These are phyloP conservation scores for Halcyon senegalensis DNA, from an alignment of 2,113 vertebrate genomes.

Conservation along the genomic window DNA sequence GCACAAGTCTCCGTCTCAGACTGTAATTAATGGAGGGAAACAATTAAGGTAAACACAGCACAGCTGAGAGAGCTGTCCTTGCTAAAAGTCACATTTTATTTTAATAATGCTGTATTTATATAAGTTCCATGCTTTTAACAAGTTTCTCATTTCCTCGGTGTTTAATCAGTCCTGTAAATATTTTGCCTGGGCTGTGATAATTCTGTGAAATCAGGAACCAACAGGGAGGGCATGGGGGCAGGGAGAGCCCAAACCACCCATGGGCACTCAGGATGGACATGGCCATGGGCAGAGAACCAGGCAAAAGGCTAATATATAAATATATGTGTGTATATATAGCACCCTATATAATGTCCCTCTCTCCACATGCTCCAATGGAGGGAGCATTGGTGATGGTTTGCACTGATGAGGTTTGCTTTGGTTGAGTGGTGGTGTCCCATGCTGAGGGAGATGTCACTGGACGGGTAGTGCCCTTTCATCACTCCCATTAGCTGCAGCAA, in stretches of 20 bases:
- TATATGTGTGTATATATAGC: neutral
- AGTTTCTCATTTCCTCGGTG: neutral
- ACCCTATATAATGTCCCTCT: neutral
- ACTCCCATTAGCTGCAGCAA: neutral
- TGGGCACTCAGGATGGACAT: accelerated
- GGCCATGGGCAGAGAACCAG: neutral
- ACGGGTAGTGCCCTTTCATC: accelerated
- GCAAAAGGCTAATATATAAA: neutral
- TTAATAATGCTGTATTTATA: constrained; percentile 26
- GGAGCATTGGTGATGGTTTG: accelerated
- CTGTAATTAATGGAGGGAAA: constrained; percentile 63
- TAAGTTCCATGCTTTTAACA: neutral
- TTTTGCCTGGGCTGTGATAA: neutral
- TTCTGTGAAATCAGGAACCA: neutral
- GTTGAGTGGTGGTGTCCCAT: neutral
- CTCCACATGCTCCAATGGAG: accelerated
- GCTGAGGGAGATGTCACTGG: accelerated
- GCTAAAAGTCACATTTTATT: constrained; percentile 50
- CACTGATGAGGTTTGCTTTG: neutral
- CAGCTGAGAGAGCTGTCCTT: constrained; percentile 29
- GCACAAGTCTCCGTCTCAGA: constrained; percentile 54
- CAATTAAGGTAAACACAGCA: constrained; percentile 55
- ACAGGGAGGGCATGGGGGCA: accelerated
- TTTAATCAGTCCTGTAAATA: constrained; percentile 42
- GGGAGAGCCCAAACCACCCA: accelerated